Evolutionary conservation across 2,888 invertebrate genomes (phyloP).

Genomic region (Slavum lentiscoides): DNA sequence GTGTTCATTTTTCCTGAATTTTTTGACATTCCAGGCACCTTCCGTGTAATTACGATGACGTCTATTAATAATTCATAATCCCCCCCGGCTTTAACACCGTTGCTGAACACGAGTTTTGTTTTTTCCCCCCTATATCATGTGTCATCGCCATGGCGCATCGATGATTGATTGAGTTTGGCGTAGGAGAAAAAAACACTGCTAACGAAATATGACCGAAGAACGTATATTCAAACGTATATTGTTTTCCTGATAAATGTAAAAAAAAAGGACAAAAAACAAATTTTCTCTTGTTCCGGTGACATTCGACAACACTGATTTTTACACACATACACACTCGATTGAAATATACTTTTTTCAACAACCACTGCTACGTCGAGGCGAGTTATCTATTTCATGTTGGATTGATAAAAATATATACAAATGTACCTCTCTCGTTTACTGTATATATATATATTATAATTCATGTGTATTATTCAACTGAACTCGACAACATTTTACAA

Average conservation of each 20-base stretch:
- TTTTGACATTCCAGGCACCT: conserved; percentile 44
- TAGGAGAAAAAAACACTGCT: conserved; percentile 6
- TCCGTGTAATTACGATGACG: conserved; percentile 37
- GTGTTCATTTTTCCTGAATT: conserved; percentile 50
- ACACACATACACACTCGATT: not conserved
- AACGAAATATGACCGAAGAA: conserved; percentile 33
- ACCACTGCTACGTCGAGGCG: too few relatives aligned
- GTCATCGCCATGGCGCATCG: conserved; percentile 42
- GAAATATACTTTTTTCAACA: too few relatives aligned
- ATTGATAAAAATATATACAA: too few relatives aligned
- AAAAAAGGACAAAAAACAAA: conserved; percentile 15
- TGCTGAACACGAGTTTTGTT: conserved; percentile 45
- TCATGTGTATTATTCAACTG: too few relatives aligned
- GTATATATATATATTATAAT: too few relatives aligned
- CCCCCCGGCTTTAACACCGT: conserved; percentile 26
- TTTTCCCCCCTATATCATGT: conserved; percentile 32
- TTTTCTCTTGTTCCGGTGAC: conserved; percentile 35
- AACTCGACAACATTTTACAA: too few relatives aligned
- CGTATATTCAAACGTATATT: conserved; percentile 13
- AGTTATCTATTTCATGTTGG: too few relatives aligned
- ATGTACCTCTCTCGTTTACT: too few relatives aligned
- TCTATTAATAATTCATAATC: conserved; percentile 52
- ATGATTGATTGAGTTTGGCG: conserved; percentile 45
- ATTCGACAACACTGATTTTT: conserved; percentile 25
- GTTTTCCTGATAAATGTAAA: conserved; percentile 46